Conservation (phyloP, 2,888 invertebrate species). For the Eupithecia exiguata region DNA sequence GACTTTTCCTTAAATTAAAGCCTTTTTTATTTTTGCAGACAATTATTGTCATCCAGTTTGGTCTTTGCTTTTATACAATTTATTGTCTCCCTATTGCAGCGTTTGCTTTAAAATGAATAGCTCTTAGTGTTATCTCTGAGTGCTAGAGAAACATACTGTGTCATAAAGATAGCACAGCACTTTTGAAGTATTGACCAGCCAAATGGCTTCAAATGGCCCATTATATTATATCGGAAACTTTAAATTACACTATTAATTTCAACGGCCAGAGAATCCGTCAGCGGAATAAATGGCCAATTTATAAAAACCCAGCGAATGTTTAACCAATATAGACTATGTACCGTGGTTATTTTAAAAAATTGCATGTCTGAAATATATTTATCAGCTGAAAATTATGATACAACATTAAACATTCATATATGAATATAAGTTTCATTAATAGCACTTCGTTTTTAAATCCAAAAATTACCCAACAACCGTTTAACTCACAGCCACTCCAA, state of each 20-base stretch:
- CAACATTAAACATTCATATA: neutral
- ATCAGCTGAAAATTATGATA: neutral
- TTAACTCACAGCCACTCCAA: neutral
- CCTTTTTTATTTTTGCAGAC: too few species aligned
- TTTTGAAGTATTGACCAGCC: conserved; percentile 18
- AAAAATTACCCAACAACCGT: neutral
- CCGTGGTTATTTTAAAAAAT: neutral
- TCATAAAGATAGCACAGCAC: conserved; percentile 1
- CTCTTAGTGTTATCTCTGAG: neutral
- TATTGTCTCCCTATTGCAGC: neutral
- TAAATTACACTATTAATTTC: conserved; percentile 37
- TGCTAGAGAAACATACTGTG: neutral
- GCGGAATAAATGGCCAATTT: conserved; percentile 41
- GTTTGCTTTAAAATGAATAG: neutral
- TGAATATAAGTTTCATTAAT: too few species aligned
- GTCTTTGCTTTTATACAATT: neutral
- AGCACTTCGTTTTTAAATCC: neutral
- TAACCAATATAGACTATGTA: neutral
- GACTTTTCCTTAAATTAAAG: too few species aligned
- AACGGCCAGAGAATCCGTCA: conserved; percentile 26
- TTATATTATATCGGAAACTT: conserved; percentile 26
- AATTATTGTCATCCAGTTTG: neutral
- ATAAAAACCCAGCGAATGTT: neutral
- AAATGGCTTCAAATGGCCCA: conserved; percentile 34
- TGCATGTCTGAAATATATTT: neutral